A percentile compares a stretch with the other conserved stretches of the same genome.
phyloP scores from a whole-genome alignment of 2,113 vertebrate genomes.

The Coracopsis vasa region DNA sequence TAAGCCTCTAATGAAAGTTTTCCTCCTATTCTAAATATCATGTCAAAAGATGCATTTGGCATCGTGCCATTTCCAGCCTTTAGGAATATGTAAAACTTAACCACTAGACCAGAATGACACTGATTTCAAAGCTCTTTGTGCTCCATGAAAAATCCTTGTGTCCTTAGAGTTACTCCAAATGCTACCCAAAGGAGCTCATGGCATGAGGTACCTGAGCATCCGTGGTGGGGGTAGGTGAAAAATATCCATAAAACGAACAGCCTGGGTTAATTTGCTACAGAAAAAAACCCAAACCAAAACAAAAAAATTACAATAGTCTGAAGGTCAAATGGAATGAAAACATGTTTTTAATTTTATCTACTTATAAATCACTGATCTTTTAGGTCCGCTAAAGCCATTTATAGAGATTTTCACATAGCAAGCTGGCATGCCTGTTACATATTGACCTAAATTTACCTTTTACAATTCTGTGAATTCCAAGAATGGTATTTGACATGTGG shows the following conservation, averaged over 20 bases:
- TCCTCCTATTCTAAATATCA: neutral
- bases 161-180: neutral
- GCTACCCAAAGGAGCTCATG: neutral
- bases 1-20: neutral
- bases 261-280: neutral
- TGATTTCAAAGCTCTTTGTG: neutral
- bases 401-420: slow-evolving; percentile 31
- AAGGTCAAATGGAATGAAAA: slow-evolving; percentile 54
- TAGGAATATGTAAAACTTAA: neutral
- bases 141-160: neutral
- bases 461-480: neutral
- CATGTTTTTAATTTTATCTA: slow-evolving; percentile 54
- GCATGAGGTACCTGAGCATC: neutral
- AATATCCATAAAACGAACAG: neutral
- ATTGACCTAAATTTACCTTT: slow-evolving; percentile 29
- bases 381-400: neutral
- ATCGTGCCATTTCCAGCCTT: neutral
- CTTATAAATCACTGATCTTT: slow-evolving; percentile 52
- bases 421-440: neutral
- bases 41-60: neutral
- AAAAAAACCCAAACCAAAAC: neutral
- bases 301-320: neutral
- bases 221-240: neutral
- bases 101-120: neutral
- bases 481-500: neutral